Base-by-base conservation (phyloP, 2,888 invertebrate species). In the Torymus texanus region DNA sequence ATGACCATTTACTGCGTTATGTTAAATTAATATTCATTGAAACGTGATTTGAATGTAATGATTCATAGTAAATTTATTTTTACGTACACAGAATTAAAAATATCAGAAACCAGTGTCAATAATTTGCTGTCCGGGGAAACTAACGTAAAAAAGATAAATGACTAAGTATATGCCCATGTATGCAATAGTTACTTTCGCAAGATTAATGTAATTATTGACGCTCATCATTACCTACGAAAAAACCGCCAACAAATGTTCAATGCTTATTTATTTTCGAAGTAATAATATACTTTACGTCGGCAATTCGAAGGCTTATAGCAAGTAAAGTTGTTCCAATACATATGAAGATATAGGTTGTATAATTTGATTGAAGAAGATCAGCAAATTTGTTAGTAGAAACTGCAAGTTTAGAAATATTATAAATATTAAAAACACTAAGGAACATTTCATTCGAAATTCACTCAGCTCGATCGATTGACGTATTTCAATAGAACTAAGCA, bases 41-140 rank as follows among this genome's bases (percentile, higher is more conserved):
- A 21, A 21, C 2, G 2, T n/a, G 12, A 14, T 24, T 13, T 67
- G 55, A 13, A 10, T 55, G 13, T 8, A 21, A 24, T 67, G n/a
- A 14, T n/a, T n/a, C 5, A 8, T 0, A 50, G 51, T 11, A 29
- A 21, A 21, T 21, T 16, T 11, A 29, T 16, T n/a, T 3, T 18
- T 50, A 58, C n/a, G n/a, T 63, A 75, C 75, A 61, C n/a, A 13
- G 76, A 70, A 51, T 56, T 24, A 0, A 24, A 65, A n/a, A 76
- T 50, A 16, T 56, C 13, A n/a, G 16, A 50, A n/a, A 58, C 76
- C 70, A 4, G 68, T 2, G 50, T 68, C 75, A 18, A 59, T 62
- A 5, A 76, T 56, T n/a, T 56, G 55, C 58, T 76, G 63, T 12
- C 76, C 70, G 24, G 76, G 76, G 10, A 70, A 18, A 10, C n/a